Conservation (phyloP, 2,113 vertebrate genomes). For the Coracopsis vasa region DNA sequence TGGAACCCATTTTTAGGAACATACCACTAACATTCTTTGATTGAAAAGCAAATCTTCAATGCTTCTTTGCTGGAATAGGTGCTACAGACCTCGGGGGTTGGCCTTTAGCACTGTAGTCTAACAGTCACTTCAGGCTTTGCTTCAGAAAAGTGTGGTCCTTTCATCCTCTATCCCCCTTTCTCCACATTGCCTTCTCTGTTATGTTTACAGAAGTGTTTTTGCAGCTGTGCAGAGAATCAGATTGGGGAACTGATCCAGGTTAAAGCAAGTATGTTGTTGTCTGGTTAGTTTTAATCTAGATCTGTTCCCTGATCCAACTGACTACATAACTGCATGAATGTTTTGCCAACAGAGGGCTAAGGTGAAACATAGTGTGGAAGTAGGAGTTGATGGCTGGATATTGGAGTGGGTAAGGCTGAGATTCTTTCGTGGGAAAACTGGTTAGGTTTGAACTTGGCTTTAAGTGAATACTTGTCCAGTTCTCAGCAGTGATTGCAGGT, state of each 20-base stretch:
- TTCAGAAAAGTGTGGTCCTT: background rate
- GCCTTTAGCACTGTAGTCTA: background rate
- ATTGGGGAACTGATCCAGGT: background rate
- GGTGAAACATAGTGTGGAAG: background rate
- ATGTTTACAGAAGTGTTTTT: slow-evolving; percentile 5
- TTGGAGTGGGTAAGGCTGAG: background rate
- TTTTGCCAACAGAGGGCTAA: slow-evolving; percentile 31
- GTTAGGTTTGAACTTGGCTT: background rate
- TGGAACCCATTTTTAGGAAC: background rate
- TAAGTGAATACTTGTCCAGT: background rate
- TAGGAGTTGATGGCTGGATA: background rate
- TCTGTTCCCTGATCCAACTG: slow-evolving; percentile 13
- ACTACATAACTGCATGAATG: background rate
- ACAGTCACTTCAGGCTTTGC: background rate
- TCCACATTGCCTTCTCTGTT: background rate
- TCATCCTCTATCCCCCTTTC: background rate
- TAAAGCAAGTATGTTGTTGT: slow-evolving; percentile 12
- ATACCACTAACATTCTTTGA: background rate
- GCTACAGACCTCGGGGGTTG: background rate
- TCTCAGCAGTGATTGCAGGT: background rate
- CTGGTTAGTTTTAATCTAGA: slow-evolving; percentile 36
- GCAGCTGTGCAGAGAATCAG: slow-evolving; percentile 22
- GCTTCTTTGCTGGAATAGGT: background rate
- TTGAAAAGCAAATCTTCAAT: background rate
- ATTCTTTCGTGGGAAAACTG: background rate